Conservation (phyloP, 2,113 vertebrate genomes). For the Montifringilla adamsi region DNA sequence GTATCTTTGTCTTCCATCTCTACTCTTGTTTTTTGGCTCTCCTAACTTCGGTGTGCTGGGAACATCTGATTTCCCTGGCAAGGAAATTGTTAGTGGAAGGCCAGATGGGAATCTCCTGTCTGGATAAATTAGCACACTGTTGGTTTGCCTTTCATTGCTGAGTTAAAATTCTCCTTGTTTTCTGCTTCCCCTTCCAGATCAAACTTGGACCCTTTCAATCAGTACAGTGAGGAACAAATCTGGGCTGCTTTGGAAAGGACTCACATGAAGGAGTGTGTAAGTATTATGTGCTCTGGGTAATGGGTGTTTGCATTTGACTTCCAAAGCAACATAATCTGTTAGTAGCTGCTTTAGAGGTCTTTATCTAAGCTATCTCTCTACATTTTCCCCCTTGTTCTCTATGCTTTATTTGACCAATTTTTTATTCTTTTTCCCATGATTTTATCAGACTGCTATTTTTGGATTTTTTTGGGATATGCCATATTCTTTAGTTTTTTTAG, state of each 20-base stretch:
- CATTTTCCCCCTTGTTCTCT: background rate
- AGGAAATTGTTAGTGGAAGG: background rate
- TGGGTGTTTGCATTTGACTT: background rate
- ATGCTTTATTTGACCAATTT: background rate
- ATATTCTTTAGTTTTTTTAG: background rate
- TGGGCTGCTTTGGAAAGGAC: conserved; percentile 91
- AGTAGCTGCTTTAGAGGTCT: background rate
- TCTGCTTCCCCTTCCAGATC: conserved; percentile 70
- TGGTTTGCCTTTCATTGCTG: background rate
- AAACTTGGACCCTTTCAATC: conserved; percentile 89
- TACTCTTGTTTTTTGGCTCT: background rate
- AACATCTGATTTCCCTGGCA: background rate
- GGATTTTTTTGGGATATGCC: background rate
- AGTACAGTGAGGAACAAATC: conserved; percentile 85
- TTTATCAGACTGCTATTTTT: background rate
- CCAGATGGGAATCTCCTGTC: background rate
- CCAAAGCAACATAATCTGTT: background rate
- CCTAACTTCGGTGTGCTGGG: background rate
- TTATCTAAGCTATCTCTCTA: background rate
- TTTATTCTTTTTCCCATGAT: accelerated
- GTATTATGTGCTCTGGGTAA: conserved; percentile 32
- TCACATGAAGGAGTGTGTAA: conserved; percentile 96
- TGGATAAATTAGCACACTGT: background rate
- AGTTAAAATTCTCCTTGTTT: conserved; percentile 5
- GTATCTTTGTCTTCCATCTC: background rate